Evolutionary conservation across 2,888 invertebrate genomes (phyloP).

Genomic region (Octonoba sinensis): DNA sequence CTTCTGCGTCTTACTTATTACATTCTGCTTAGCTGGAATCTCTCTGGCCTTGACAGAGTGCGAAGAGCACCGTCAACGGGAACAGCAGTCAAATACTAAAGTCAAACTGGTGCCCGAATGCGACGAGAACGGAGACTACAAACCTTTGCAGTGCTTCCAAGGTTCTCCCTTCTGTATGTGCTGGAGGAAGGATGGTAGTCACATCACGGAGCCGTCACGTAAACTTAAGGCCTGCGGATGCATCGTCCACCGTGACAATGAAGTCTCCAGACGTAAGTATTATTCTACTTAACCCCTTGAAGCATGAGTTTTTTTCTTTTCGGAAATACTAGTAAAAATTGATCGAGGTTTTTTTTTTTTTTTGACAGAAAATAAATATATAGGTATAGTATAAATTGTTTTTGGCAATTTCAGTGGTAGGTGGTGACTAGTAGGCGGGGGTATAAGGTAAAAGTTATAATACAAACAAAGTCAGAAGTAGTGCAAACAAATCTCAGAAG

Average conservation of each 20-base stretch:
- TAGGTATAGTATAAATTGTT: too few species aligned
- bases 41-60: constrained; percentile 18
- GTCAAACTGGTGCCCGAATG: constrained; percentile 51
- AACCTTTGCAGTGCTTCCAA: constrained; percentile 44
- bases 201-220: constrained; percentile 40
- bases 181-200: constrained; percentile 45
- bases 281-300: too few species aligned
- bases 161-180: constrained; percentile 55
- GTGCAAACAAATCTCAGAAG: too few species aligned
- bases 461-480: too few species aligned
- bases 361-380: too few species aligned
- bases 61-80: constrained; percentile 32
- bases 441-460: too few species aligned
- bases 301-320: too few species aligned
- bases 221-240: constrained; percentile 40
- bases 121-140: constrained; percentile 45
- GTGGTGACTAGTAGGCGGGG: too few species aligned
- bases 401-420: too few species aligned
- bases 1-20: not conserved
- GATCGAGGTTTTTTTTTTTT: too few species aligned
- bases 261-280: constrained; percentile 22
- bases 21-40: constrained; percentile 9
- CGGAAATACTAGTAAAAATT: too few species aligned
- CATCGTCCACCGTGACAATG: constrained; percentile 37
- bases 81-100: constrained; percentile 26